These are phyloP conservation scores for Drosophila kepulauana DNA, from an alignment of 1,140 invertebrate genomes.

Conservation along the genomic window DNA sequence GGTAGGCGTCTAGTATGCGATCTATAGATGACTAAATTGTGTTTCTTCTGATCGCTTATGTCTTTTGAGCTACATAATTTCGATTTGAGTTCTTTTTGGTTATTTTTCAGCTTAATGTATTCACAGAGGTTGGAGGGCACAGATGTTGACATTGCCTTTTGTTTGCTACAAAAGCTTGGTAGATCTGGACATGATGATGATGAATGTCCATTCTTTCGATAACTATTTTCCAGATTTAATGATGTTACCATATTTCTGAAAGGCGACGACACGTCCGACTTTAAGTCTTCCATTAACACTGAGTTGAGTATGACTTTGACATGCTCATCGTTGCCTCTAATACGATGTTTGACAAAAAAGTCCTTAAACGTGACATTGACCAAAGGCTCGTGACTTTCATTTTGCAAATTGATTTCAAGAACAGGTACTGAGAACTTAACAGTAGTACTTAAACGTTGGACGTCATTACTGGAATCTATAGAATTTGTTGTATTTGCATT, in stretches of 20 bases:
- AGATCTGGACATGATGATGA: constrained; percentile 95
- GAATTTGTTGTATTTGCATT: constrained; percentile 37
- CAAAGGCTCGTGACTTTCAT: constrained; percentile 85
- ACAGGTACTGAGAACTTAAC: constrained; percentile 90
- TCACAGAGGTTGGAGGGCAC: constrained; percentile 90
- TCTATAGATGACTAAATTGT: constrained; percentile 76
- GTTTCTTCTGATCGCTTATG: constrained; percentile 42
- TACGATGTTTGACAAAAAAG: constrained; percentile 91
- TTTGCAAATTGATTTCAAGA: constrained; percentile 91
- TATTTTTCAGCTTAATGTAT: constrained; percentile 78
- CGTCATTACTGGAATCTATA: constrained; percentile 15
- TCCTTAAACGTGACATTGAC: constrained; percentile 94
- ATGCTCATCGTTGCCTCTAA: constrained; percentile 88
- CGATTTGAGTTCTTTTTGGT: constrained; percentile 40
- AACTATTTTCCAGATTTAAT: constrained; percentile 85
- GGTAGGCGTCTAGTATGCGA: constrained; percentile 43
- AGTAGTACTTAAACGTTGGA: constrained; percentile 60
- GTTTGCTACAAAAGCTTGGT: constrained; percentile 53
- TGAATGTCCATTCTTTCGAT: constrained; percentile 84
- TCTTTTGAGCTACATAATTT: constrained; percentile 44
- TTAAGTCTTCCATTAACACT: constrained; percentile 94
- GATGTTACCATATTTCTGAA: constrained; percentile 94
- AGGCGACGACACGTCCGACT: constrained; percentile 90
- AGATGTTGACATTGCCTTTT: constrained; percentile 85
- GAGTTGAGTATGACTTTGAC: constrained; percentile 92